phyloP scores from a whole-genome alignment of 2,113 vertebrate species.

The Sceloporus undulatus region DNA sequence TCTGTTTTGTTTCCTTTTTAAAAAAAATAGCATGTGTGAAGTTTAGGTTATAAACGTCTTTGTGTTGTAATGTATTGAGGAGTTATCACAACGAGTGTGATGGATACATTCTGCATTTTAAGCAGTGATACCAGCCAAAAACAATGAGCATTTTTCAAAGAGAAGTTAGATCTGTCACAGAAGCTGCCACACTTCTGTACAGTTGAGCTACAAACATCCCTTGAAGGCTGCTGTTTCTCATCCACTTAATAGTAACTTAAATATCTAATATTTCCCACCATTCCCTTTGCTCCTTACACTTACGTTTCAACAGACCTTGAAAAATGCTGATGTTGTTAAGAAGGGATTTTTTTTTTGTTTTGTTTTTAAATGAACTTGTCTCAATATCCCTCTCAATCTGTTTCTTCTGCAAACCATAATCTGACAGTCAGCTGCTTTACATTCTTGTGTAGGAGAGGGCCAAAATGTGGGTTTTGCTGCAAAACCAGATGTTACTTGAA shows the following conservation, averaged over 20 bases:
- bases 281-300: neutral
- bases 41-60: slow-evolving; percentile 71
- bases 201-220: slow-evolving; percentile 54
- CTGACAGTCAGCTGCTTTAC: slow-evolving; percentile 26
- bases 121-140: slow-evolving; percentile 67
- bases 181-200: slow-evolving; percentile 57
- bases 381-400: slow-evolving; percentile 2
- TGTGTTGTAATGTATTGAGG: slow-evolving; percentile 69
- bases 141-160: slow-evolving; percentile 39
- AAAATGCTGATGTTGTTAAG: slow-evolving; percentile 49
- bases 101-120: slow-evolving; percentile 73
- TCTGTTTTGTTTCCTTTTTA: slow-evolving; percentile 66
- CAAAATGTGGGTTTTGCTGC: neutral
- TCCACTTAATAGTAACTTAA: slow-evolving; percentile 44
- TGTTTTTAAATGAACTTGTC: slow-evolving; percentile 27
- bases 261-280: slow-evolving; percentile 2
- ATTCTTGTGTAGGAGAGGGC: slow-evolving; percentile 7
- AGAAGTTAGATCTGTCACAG: slow-evolving; percentile 32
- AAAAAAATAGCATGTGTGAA: slow-evolving; percentile 76
- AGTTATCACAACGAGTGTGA: slow-evolving; percentile 51
- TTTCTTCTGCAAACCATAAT: slow-evolving; percentile 43
- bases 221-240: slow-evolving; percentile 33
- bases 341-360: slow-evolving; percentile 43
- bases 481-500: slow-evolving; percentile 38
- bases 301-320: slow-evolving; percentile 57